These are phyloP conservation scores for Elephas maximus DNA, from an alignment of 2,113 vertebrate genomes.

Conservation along the genomic window DNA sequence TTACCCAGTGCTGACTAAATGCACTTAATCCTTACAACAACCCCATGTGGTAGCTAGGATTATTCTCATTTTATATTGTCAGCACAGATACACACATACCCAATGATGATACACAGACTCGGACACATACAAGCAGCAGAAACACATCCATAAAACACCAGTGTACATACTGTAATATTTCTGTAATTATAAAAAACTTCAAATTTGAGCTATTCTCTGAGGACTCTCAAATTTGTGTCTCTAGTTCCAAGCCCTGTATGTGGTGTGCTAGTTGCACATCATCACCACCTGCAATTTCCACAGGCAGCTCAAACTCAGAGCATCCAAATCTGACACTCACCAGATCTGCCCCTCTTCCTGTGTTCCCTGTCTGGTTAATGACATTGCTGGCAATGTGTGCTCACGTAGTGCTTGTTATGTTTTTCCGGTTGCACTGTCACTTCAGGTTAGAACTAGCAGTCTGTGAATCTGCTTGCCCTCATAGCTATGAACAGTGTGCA, in stretches of 20 bases:
- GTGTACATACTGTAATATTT: background rate
- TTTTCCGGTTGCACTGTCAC: conserved; percentile 4
- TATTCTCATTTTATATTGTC: conserved; percentile 32
- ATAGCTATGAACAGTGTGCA: background rate
- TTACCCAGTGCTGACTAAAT: conserved; percentile 30
- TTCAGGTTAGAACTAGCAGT: background rate
- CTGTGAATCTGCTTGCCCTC: background rate
- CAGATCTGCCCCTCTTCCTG: background rate
- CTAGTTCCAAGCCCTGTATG: background rate
- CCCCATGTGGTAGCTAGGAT: background rate
- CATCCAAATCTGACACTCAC: background rate
- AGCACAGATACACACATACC: background rate
- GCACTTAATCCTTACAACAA: conserved; percentile 14
- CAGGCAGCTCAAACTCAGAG: background rate
- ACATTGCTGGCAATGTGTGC: background rate
- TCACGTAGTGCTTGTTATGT: background rate
- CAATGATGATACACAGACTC: background rate
- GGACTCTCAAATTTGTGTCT: background rate
- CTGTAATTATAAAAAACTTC: conserved; percentile 13
- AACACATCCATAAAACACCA: background rate
- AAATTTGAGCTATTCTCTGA: conserved; percentile 18
- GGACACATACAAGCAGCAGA: background rate
- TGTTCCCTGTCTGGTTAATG: conserved; percentile 25
- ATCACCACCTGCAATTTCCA: background rate
- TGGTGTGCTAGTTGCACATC: background rate